Evolutionary conservation across 2,113 vertebrate species (phyloP), one percentile per base, ranked within the genome.

Genomic region (Urocitellus parryii): DNA sequence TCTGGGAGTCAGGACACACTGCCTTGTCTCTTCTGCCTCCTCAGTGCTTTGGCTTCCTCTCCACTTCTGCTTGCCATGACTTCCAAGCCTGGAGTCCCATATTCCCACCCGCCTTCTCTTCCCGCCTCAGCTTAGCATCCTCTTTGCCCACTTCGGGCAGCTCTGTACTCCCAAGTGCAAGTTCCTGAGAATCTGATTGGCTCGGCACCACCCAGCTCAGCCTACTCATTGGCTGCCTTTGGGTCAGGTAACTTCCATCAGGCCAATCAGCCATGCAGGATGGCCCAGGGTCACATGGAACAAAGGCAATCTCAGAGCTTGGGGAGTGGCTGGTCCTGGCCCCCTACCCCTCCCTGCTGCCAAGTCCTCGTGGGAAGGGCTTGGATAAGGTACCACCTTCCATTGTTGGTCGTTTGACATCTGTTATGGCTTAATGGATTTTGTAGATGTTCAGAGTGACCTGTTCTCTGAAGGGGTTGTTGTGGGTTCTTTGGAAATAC

Each of bases 41-140:
- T 63, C 18, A 2, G 42, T 5, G 4, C 14, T 29, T 16, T 8
- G 18, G 48, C 45, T 7, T 79, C 42, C 32, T 79, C 13, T 11
- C 74, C 8, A 5, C 32, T 8, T 73, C 53, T 37, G 13, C 56
- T 90, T 39, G n/a, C 13, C 9, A 8, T 0, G 0, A 2, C 17
- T 25, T 39, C 18, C 14, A 45, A 1, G 29, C 58, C 77, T 88
- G 34, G 25, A 29, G 48, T 1, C 42, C 16, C 17, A 25, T 22
- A 5, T 42, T 34, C 8, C 11, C 32, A 65, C 45, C 12, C 2
- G 0, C 11, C 14, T 32, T 42, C 24, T 22, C 34, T 27, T 51
- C 25, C 37, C 0, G 0, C 7, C 18, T 25, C 1, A 2, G 8
- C 2, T 86, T 27, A 56, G 10, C 27, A 20, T 12, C n/a, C 8